phyloP scores from a whole-genome alignment of 2,797 vertebrate genomes.

The Brotogeris chrysoptera region DNA sequence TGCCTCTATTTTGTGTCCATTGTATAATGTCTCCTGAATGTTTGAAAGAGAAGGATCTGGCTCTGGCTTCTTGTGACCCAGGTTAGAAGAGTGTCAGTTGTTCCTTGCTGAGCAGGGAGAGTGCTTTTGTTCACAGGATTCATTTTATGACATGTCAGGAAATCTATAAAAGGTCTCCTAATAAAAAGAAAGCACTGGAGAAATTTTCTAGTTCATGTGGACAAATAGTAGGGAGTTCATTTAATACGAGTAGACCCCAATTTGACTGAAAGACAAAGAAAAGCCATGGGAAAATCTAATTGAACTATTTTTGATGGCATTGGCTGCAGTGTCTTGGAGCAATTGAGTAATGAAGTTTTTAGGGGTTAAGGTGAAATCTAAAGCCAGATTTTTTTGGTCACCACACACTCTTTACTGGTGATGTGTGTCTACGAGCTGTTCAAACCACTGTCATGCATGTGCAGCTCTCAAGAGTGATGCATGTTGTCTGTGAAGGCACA shows the following conservation, averaged over 20 bases:
- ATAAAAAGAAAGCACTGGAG: not conserved
- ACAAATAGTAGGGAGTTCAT: not conserved
- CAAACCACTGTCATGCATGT: rapidly evolving
- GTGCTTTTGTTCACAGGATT: not conserved
- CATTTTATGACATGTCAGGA: not conserved
- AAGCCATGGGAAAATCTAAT: not conserved
- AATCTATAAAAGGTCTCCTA: not conserved
- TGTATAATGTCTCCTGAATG: not conserved
- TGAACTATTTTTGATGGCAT: not conserved
- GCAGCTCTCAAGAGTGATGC: rapidly evolving
- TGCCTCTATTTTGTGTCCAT: not conserved
- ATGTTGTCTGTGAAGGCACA: rapidly evolving
- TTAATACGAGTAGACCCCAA: not conserved
- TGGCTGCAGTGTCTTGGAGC: not conserved
- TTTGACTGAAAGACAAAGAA: not conserved
- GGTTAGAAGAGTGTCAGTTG: not conserved
- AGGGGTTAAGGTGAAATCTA: not conserved
- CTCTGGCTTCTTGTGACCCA: not conserved
- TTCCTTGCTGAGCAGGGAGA: not conserved
- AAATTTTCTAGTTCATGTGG: not conserved
- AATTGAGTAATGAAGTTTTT: not conserved
- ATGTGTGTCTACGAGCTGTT: not conserved
- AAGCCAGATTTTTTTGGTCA: not conserved
- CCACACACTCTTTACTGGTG: not conserved
- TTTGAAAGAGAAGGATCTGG: not conserved